These are phyloP conservation scores for human (Homo sapiens) DNA, from an alignment of 2,113 vertebrate species.

Conservation along the genomic window GRCh38 chr6:97898501-97899000, in stretches of 20 bases:
- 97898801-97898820: neutral
- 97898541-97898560: slow-evolving; percentile 44
- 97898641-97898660: slow-evolving; percentile 35
- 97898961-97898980: slow-evolving; percentile 62
- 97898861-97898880: neutral
- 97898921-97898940: slow-evolving; percentile 37
- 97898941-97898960: slow-evolving; percentile 70
- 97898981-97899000: slow-evolving; percentile 70
- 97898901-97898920: slow-evolving; percentile 17
- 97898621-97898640: slow-evolving; percentile 52
- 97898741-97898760: neutral
- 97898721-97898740: neutral
- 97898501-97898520: neutral
- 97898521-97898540: slow-evolving; percentile 10
- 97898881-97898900: neutral
- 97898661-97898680: slow-evolving; percentile 57
- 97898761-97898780: slow-evolving; percentile 5
- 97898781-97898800: neutral
- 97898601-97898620: slow-evolving; percentile 54
- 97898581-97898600: slow-evolving; percentile 48
- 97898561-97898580: slow-evolving; percentile 63
- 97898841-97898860: neutral
- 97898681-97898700: neutral
- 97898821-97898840: neutral
- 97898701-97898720: neutral